Evolutionary conservation across 2,888 invertebrate genomes (phyloP).

Genomic region (Acholoe squamosa): DNA sequence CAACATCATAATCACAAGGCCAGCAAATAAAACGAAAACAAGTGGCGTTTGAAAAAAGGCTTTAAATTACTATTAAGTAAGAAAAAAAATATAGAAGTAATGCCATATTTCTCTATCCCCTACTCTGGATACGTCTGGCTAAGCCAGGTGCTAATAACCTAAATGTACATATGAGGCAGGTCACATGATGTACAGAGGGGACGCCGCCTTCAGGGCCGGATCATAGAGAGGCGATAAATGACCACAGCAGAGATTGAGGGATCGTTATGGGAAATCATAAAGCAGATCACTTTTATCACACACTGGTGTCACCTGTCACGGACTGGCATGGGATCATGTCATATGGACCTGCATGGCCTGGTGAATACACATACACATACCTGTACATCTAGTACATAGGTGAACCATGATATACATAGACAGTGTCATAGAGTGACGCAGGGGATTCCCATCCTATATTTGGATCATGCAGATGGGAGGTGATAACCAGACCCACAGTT

Average conservation of each 20-base stretch:
- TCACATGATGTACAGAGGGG: not conserved
- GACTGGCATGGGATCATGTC: not conserved
- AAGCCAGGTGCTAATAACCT: not conserved
- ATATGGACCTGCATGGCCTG: too few relatives aligned
- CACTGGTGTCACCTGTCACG: slow-evolving; percentile 5
- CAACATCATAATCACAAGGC: too few relatives aligned
- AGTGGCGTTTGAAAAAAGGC: too few relatives aligned
- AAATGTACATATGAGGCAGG: not conserved
- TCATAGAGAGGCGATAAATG: not conserved
- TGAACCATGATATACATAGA: not conserved
- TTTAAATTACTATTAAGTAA: too few relatives aligned
- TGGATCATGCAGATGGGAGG: too few relatives aligned
- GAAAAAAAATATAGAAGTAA: too few relatives aligned
- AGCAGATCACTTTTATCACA: not conserved
- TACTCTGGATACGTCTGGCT: too few relatives aligned
- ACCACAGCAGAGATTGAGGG: not conserved
- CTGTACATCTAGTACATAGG: not conserved
- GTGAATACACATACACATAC: not conserved
- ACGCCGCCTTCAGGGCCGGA: not conserved
- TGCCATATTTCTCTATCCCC: too few relatives aligned
- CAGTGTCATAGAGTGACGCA: too few relatives aligned
- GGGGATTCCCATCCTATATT: too few relatives aligned
- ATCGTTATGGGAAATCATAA: slow-evolving; percentile 5
- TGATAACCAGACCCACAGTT: too few relatives aligned
- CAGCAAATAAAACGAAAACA: too few relatives aligned